Conservation (phyloP, 2,797 vertebrate species). For the Lithobates pipiens region DNA sequence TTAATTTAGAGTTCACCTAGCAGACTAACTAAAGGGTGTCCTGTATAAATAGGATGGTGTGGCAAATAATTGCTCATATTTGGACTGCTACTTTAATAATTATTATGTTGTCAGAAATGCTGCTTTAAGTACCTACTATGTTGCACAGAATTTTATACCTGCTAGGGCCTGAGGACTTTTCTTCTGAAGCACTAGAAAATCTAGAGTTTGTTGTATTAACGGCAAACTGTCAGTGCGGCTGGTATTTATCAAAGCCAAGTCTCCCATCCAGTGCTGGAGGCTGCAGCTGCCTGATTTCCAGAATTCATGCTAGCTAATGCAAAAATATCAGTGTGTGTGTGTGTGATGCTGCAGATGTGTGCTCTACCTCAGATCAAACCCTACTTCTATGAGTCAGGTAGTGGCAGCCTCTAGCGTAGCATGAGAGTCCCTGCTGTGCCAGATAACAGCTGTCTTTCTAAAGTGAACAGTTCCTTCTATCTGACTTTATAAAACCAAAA, state of each 20-base stretch:
- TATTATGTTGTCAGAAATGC: not conserved
- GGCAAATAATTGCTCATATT: not conserved
- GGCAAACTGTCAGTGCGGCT: not conserved
- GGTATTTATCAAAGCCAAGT: not conserved
- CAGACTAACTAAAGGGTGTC: too few relatives aligned
- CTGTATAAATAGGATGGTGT: too few relatives aligned
- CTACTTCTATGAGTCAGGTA: not conserved
- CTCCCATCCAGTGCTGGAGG: not conserved
- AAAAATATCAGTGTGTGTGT: not conserved
- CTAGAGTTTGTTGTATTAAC: not conserved
- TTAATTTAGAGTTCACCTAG: too few relatives aligned
- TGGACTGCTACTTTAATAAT: not conserved
- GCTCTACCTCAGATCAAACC: too few relatives aligned
- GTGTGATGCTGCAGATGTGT: not conserved
- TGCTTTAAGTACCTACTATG: not conserved
- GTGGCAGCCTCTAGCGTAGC: not conserved
- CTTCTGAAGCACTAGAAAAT: not conserved
- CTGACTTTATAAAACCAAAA: too few relatives aligned
- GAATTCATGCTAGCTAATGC: not conserved
- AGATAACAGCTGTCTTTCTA: not conserved
- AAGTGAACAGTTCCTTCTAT: too few relatives aligned
- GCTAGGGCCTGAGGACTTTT: not conserved
- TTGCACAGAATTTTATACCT: not conserved
- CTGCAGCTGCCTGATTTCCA: not conserved
- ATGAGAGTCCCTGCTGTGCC: not conserved